Percentiles rank a stretch among this genome's conserved stretches.
These are phyloP conservation scores for Istiophorus platypterus DNA, from an alignment of 2,113 vertebrate genomes.

Conservation along the genomic window DNA sequence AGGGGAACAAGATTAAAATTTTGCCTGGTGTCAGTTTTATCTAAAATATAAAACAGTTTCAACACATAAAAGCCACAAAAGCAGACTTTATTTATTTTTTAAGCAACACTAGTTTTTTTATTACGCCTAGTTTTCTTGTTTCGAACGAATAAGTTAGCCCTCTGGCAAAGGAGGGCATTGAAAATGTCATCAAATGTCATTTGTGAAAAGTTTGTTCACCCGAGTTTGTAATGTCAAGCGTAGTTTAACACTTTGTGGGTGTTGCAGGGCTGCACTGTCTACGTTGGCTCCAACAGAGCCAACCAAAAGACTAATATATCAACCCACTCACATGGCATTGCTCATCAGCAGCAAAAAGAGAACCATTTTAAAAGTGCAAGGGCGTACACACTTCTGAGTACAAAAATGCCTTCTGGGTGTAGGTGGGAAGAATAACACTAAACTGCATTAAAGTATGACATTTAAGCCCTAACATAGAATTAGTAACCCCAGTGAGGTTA, in stretches of 20 bases:
- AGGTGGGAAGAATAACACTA: slow-evolving; percentile 7
- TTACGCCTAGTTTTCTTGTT: neutral
- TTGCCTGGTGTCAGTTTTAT: neutral
- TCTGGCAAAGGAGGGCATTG: neutral
- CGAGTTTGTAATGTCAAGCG: neutral
- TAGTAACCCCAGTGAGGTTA: neutral
- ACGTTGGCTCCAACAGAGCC: slow-evolving; percentile 4
- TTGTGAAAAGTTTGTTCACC: neutral
- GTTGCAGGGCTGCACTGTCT: neutral
- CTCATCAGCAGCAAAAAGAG: slow-evolving; percentile 33
- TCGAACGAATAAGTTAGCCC: neutral
- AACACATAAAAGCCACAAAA: neutral
- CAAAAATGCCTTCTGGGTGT: slow-evolving; percentile 11
- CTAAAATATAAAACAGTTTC: slow-evolving; percentile 1
- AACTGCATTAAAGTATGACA: slow-evolving; percentile 3
- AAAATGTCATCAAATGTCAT: neutral
- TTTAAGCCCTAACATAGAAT: neutral
- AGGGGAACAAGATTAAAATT: slow-evolving; percentile 9
- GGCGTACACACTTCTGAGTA: neutral
- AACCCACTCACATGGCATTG: slow-evolving; percentile 34
- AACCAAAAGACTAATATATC: slow-evolving; percentile 26
- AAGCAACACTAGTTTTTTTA: too few relatives aligned
- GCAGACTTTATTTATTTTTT: neutral
- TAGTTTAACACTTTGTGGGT: neutral
- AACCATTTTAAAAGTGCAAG: slow-evolving; percentile 21